Evolutionary conservation across 2,888 invertebrate genomes (phyloP).

Genomic region (Drosophila antonietae): DNA sequence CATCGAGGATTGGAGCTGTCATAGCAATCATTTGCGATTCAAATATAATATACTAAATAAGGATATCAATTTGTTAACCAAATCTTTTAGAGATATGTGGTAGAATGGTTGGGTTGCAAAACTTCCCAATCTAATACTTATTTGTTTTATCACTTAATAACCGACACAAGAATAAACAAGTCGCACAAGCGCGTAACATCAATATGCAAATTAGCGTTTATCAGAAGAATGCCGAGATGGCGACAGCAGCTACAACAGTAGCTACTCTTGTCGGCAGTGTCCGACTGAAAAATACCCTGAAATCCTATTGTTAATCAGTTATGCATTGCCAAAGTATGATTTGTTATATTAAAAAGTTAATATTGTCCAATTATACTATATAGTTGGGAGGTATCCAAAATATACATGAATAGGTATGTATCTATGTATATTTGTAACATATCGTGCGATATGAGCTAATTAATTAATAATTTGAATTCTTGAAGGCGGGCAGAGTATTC

Average conservation of each 20-base stretch:
- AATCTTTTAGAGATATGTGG: constrained; percentile 70
- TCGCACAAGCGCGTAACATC: constrained; percentile 29
- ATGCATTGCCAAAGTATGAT: neutral
- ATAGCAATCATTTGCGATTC: constrained; percentile 66
- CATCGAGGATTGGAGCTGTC: constrained; percentile 72
- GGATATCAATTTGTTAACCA: constrained; percentile 68
- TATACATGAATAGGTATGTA: too few relatives aligned
- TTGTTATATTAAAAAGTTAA: neutral
- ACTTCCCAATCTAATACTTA: constrained; percentile 20
- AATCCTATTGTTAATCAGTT: neutral
- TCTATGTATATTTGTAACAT: too few relatives aligned
- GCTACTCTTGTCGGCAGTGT: constrained; percentile 6
- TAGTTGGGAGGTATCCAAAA: neutral
- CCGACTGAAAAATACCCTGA: neutral
- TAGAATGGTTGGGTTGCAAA: constrained; percentile 33
- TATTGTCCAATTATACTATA: neutral
- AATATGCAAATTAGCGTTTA: constrained; percentile 65
- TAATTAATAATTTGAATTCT: too few relatives aligned
- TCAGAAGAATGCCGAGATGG: constrained; percentile 44
- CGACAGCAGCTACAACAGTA: constrained; percentile 31
- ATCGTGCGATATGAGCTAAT: too few relatives aligned
- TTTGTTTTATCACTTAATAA: constrained; percentile 20
- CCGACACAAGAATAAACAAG: constrained; percentile 21
- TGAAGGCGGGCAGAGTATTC: too few relatives aligned
- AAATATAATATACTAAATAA: constrained; percentile 63